Conservation (phyloP, 2,888 invertebrate genomes). For the Cryptus armator region DNA sequence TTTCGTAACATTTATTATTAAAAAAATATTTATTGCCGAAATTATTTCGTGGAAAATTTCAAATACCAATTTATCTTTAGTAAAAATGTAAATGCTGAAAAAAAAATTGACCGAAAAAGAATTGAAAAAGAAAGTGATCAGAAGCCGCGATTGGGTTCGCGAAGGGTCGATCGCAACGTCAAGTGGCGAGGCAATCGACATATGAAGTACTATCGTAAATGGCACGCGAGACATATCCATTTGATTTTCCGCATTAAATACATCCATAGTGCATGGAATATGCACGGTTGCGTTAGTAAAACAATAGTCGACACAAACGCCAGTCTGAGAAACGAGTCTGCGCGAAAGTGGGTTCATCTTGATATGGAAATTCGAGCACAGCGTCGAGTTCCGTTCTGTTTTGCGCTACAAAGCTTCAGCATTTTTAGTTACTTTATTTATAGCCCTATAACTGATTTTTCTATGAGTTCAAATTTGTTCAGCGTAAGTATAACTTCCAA, state of each 20-base stretch:
- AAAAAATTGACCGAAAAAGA: not conserved
- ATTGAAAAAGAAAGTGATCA: not conserved
- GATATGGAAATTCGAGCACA: slow-evolving; percentile 56
- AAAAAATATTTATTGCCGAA: not conserved
- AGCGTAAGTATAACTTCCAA: not conserved
- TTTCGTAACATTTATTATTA: not conserved
- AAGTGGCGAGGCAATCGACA: not conserved
- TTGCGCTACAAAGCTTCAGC: slow-evolving; percentile 25
- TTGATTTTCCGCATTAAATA: slow-evolving; percentile 13
- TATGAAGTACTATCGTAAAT: not conserved
- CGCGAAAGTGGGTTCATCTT: slow-evolving; percentile 57
- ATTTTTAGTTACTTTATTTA: slow-evolving; percentile 36
- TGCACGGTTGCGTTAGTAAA: slow-evolving; percentile 1
- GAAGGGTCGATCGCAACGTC: not conserved
- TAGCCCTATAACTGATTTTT: not conserved
- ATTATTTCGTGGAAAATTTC: not conserved
- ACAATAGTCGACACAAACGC: slow-evolving; percentile 18
- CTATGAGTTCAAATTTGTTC: slow-evolving; percentile 6
- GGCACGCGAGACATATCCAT: slow-evolving; percentile 9
- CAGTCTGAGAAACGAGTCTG: slow-evolving; percentile 34
- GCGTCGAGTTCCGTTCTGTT: slow-evolving; percentile 29
- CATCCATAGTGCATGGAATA: not conserved
- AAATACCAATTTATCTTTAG: not conserved
- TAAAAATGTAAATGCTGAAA: not conserved
- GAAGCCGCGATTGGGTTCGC: not conserved